These are phyloP conservation scores for Leptinotarsa haldemani DNA, from an alignment of 2,888 invertebrate genomes.

Conservation along the genomic window DNA sequence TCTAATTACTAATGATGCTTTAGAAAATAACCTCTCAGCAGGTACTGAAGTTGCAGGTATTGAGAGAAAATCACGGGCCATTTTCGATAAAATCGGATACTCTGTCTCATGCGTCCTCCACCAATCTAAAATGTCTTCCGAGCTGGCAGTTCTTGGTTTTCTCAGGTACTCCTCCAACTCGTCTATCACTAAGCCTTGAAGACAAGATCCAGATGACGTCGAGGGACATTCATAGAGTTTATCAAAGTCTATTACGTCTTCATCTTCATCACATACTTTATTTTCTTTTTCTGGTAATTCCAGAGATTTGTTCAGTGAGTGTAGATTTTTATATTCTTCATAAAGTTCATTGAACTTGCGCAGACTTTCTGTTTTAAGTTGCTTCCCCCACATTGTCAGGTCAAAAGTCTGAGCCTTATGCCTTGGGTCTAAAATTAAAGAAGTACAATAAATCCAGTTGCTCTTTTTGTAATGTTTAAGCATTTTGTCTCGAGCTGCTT, in stretches of 20 bases:
- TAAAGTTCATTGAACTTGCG: constrained; percentile 10
- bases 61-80: constrained; percentile 14
- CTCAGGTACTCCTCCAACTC: constrained; percentile 25
- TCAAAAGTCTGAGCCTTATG: constrained; percentile 50
- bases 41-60: constrained; percentile 38
- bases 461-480: constrained; percentile 49
- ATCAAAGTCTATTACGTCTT: neutral
- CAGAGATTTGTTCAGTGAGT: neutral
- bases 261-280: constrained; percentile 14
- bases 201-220: neutral
- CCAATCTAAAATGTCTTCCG: constrained; percentile 38
- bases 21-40: constrained; percentile 38
- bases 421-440: constrained; percentile 48
- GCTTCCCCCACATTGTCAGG: constrained; percentile 43
- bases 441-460: constrained; percentile 51
- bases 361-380: constrained; percentile 20
- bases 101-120: constrained; percentile 38
- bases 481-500: constrained; percentile 47
- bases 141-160: constrained; percentile 28
- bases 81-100: constrained; percentile 30
- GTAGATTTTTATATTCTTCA: constrained; percentile 15
- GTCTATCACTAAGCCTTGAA: neutral
- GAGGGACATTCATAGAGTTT: neutral
- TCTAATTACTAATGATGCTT: constrained; percentile 30
- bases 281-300: constrained; percentile 6